Evolutionary conservation across 2,888 invertebrate species (phyloP), one percentile per base, ranked within the genome.

Genomic region (Tortricodes alternella): DNA sequence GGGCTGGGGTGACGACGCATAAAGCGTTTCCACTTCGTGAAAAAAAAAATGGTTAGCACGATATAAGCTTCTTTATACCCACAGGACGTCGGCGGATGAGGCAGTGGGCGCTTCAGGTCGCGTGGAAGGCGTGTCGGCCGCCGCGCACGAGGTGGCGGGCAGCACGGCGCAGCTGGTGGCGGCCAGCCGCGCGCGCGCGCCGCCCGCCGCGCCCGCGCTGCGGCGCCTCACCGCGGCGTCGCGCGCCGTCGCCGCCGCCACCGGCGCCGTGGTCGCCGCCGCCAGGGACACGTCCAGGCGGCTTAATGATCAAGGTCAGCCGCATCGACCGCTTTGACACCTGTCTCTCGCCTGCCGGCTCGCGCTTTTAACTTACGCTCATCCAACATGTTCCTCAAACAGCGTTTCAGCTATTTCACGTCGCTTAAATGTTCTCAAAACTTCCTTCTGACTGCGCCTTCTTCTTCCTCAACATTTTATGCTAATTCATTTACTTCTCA

Each of bases 101-200:
- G 96, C 98, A 8, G 96, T 98, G 15, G 93, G 94, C 19, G 94
- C 94, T 8, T 92, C 94, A 63, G 97, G 96, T 0, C 98, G 98
- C 79, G 94, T 96, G 74, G 98, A 98, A 76, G 96, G 97, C 76
- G 93, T 99, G 59, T 96, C 98, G 58, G 99, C 98, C 0, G 99
- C 98, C 5, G 98, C 99, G 16, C 98, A 99, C 87, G 97, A 97
- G 83, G 98, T 98, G 58, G 97, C 97, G 2, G 51, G 46, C 21
- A 46, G 46, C 44, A 52, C 46, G 39, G 98, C 99, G 43, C 99
- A 99, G 86, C 92, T 99, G 57, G 99, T 99, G 48, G 98, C 99
- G 0, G 98, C 99, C 9, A 98, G 98, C 63, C 94, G 97, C 53
- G 99, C 99, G 5, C 98, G 99, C 85, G 98, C 99, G 11, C 11